Evolutionary conservation across 2,888 invertebrate species (phyloP), one percentile per base, ranked within the genome.

Genomic region (Iphiclides podalirius): DNA sequence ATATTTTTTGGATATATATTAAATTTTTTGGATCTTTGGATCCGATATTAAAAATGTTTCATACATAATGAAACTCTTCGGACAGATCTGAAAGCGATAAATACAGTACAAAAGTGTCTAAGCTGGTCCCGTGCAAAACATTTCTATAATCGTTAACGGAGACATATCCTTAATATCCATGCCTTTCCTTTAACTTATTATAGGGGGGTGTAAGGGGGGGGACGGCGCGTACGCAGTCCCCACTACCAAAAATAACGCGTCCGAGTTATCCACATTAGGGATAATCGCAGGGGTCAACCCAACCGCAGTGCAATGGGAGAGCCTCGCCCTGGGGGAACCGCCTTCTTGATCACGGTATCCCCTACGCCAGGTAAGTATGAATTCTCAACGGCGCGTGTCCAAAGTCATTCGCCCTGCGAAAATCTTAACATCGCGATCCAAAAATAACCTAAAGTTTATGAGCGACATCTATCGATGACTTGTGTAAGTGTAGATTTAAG

Each of bases 291-390:
- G 61, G 65, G 60, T 61, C 63, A 61, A 65, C 60, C 56, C 44
- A 36, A 36, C 60, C 63, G 62, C n/a, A 61, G 61, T 61, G n/a
- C 63, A 63, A 63, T 64, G 64, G 57, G 31, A 31, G 52, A 52
- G 56, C 53, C 64, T 63, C 61, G 64, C 63, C 60, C 64, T 63
- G 63, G n/a, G 62, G 63, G 63, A 63, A 63, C 63, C 63, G 61
- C 63, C 61, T 54, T 26, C 13, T 0, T 63, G n/a, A 63, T 63
- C 62, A 63, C 62, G 64, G 64, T 64, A 4, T 57, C 62, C n/a
- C 62, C 64, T 63, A 57, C 57, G 54, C 54, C n/a, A 57, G 57
- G 56, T 63, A 64, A 63, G 63, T 64, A 63, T 63, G 63, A 38
- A 0, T 60, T 53, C 1, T 0, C 1, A 4, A 14, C 14, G 2